These are phyloP conservation scores for Pimephales promelas DNA, from an alignment of 2,113 vertebrate genomes.

Conservation along the genomic window DNA sequence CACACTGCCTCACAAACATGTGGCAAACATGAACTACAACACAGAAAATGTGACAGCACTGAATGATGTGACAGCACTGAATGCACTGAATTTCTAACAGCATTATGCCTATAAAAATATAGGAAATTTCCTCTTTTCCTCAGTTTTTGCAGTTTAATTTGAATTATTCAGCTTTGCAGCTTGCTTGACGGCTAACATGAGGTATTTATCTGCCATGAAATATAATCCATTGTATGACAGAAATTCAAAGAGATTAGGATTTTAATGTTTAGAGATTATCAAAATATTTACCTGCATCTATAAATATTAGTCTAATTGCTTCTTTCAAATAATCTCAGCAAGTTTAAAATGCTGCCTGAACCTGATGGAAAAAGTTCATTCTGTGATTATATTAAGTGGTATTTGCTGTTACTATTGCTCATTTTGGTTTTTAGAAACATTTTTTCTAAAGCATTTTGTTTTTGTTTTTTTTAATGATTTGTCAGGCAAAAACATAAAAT, in stretches of 20 bases:
- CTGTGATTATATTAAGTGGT: background rate
- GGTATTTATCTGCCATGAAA: conserved; percentile 3
- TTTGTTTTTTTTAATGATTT: background rate
- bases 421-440: background rate
- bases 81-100: background rate
- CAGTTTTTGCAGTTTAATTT: background rate
- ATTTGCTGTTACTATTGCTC: background rate
- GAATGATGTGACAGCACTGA: conserved; percentile 8
- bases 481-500: background rate
- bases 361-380: background rate
- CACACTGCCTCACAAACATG: background rate
- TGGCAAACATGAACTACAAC: background rate
- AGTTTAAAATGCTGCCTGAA: background rate
- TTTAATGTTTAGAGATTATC: background rate
- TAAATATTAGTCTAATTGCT: background rate
- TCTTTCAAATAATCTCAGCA: background rate
- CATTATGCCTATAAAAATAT: background rate
- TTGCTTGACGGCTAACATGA: background rate
- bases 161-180: background rate
- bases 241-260: background rate
- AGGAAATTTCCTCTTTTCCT: background rate
- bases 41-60: background rate
- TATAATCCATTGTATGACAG: background rate
- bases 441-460: background rate
- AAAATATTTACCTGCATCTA: background rate